These are phyloP conservation scores for Scaptomyza graminum DNA, from an alignment of 1,140 invertebrate genomes.

Conservation along the genomic window DNA sequence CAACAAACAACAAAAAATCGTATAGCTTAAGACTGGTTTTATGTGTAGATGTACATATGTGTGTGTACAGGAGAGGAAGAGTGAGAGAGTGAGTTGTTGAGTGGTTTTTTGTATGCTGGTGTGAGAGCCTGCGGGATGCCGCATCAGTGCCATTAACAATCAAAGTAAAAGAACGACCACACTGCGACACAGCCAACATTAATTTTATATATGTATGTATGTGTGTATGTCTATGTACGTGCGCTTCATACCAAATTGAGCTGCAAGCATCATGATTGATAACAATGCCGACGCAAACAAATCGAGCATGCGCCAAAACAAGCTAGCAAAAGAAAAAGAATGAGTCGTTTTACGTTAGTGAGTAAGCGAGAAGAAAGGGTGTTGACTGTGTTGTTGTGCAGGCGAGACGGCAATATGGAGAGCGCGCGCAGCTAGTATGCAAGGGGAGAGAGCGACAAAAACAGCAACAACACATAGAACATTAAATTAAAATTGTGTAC, in stretches of 20 bases:
- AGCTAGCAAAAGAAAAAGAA: not conserved
- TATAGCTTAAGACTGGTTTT: constrained; percentile 55
- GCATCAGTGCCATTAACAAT: constrained; percentile 6
- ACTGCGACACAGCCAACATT: constrained; percentile 39
- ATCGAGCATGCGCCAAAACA: constrained; percentile 37
- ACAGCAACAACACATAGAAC: constrained; percentile 22
- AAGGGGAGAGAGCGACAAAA: not conserved
- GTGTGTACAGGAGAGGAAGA: constrained; percentile 1
- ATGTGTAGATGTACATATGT: not conserved
- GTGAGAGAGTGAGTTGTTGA: constrained; percentile 8
- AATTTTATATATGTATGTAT: constrained; percentile 23
- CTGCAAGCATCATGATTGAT: constrained; percentile 42
- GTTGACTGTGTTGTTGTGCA: constrained; percentile 8
- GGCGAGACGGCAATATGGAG: constrained; percentile 25
- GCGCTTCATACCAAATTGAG: constrained; percentile 23
- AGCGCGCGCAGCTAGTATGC: constrained; percentile 30
- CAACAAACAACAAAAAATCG: constrained; percentile 29
- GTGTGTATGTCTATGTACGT: too few relatives aligned
- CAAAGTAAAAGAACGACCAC: constrained; percentile 15
- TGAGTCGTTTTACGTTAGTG: not conserved
- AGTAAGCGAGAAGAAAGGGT: not conserved
- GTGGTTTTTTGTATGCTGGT: constrained; percentile 9
- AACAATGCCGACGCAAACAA: constrained; percentile 57
- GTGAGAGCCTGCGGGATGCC: not conserved
- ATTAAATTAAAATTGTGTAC: constrained; percentile 37